Evolutionary conservation across 2,888 invertebrate species (phyloP), one percentile per base, ranked within the genome.

Genomic region (Anodontia alba): DNA sequence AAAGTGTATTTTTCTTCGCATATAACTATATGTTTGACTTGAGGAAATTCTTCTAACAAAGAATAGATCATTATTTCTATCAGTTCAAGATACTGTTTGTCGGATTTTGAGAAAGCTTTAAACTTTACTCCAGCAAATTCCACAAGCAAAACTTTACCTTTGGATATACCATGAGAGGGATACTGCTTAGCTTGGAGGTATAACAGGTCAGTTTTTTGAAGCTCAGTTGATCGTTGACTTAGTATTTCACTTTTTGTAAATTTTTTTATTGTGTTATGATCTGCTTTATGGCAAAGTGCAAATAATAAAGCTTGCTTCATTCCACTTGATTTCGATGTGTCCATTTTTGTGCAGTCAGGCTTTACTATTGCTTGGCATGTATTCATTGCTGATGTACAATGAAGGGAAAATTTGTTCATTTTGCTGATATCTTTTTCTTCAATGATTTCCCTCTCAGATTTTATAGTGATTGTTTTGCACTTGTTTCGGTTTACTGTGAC

Each of bases 11-110:
- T 62, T 33, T 62, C 62, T 20, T 62, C 62, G 33, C 62, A 62
- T 8, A 62, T 33, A 17, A 62, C 33, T 1, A 62, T 62, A 5
- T 33, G 62, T 17, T 62, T 17, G 1, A 23, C 15, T 8, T 33
- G 10, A 5, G 31, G 20, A 33, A 62, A 62, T 3, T 62, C 62
- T 15, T 12, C 8, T 12, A 62, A 33, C 12, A 62, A 1, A 12
- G 31, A 10, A 15, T 8, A 12, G 33, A 62, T 33, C 3, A 17
- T 15, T 15, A 20, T 8, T 10, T 62, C 33, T 8, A 62, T 33
- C 33, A 73, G 79, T 67, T 82, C 68, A 5, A 38, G 12, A n/a
- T 54, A 54, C 23, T 54, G 20, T 15, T 33, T 20, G 1, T 33
- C 62, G 7, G 33, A 29, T 62, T 8, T 31, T 1, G 62, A 26